These are phyloP conservation scores for Poecile atricapillus DNA, from an alignment of 2,113 vertebrate genomes.

Conservation along the genomic window DNA sequence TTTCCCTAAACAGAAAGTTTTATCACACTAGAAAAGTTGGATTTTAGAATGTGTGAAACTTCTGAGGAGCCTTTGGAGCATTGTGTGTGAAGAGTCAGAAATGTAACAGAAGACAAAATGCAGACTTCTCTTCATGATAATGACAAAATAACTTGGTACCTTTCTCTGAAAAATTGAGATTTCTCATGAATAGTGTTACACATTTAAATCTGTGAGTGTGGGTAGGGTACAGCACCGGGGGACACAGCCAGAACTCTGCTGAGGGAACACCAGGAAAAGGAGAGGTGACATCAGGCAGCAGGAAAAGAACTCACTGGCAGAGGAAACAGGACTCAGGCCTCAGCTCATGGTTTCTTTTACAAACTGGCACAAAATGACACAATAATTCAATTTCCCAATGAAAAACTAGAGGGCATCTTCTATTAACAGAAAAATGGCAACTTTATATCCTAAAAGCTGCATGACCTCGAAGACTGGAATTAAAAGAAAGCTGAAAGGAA, in stretches of 20 bases:
- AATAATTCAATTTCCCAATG: background rate
- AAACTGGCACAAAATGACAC: background rate
- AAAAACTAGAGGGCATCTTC: background rate
- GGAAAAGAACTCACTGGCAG: background rate
- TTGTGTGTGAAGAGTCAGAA: background rate
- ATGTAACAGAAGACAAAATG: background rate
- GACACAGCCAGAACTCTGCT: background rate
- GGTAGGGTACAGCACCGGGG: background rate
- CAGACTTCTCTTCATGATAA: background rate
- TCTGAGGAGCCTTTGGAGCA: background rate
- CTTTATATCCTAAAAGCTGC: background rate
- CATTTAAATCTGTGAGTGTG: background rate
- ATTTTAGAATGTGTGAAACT: background rate
- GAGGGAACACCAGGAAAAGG: background rate
- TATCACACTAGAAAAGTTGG: background rate
- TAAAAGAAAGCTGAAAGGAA: background rate
- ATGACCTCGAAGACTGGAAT: background rate
- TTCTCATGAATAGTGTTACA: background rate
- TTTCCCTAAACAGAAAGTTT: background rate
- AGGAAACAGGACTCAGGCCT: background rate
- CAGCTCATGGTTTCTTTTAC: background rate
- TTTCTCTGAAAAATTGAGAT: background rate
- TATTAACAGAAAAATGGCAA: background rate
- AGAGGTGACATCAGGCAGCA: background rate
- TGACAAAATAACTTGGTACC: background rate